Evolutionary conservation across 2,113 vertebrate genomes (phyloP), one percentile per base, ranked within the genome.

Genomic region (Psettodes erumei): DNA sequence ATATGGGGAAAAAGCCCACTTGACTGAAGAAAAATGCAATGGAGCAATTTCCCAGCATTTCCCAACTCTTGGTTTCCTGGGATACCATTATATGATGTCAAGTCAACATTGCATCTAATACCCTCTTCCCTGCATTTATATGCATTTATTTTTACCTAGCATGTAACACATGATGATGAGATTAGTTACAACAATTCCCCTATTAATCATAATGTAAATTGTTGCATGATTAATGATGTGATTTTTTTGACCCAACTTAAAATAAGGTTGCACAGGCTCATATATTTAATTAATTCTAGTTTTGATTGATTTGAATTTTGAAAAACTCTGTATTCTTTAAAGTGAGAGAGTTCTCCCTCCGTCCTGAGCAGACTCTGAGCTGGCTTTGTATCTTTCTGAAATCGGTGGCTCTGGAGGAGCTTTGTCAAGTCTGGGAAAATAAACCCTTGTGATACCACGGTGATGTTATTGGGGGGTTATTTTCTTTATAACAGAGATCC

Each of bases 21-120:
- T 43, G 16, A 51, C 64, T 48, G 47, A 71, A 45, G n/a, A 38
- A 27, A 30, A 66, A 67, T 35, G 53, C n/a, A 60, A 16, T 48
- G 33, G 10, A 71, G 27, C 15, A 40, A 19, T 45, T 81, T 45
- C 53, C 51, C 43, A 58, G 66, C 21, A 43, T 43, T 72, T 54
- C 54, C 6, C 43, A 58, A 59, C 50, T 23, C 30, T 37, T 60
- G 30, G 38, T 30, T 67, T 30, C 10, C 21, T 63, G 58, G 38
- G 3, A 58, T 50, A n/a, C n/a, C 54, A 32, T 73, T 53, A 53
- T 66, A 19, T 59, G 60, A 5, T 45, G 19, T 45, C 48, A 63
- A 62, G 66, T 70, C 19, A 45, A 43, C 18, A 27, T 12, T 47
- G 15, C 8, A 33, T 9, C 3, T n/a, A n/a, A n/a, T n/a, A n/a